Base-by-base conservation (phyloP, 1,140 invertebrate genomes). In the Drosophila tsacasi region DNA sequence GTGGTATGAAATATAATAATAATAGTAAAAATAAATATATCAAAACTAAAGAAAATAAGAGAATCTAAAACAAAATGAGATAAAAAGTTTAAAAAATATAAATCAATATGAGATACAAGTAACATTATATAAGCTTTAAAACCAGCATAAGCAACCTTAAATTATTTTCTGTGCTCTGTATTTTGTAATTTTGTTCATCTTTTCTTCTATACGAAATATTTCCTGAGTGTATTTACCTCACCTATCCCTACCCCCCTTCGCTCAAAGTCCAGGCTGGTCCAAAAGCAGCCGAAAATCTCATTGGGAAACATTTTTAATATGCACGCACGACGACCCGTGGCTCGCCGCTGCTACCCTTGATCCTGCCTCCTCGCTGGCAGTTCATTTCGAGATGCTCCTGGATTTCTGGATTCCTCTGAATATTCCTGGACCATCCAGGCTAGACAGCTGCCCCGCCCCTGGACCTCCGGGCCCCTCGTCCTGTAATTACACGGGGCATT, bases 261-360 rank as follows among this genome's bases (percentile, higher is more conserved):
- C 32, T 1, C 12, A 40, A 40, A 27, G 13, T 15, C 55, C 23
- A 27, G 39, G 12, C 58, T 42, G 40, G 52, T 54, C 71, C 60
- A 66, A 46, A 44, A 52, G 63, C 75, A 77, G 76, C 63, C 25
- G 27, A 78, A 83, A 82, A 71, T 61, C 71, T 74, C 80, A 68
- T 72, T 75, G 50, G 37, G 80, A 83, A 89, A 84, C 78, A 89
- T 90, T 89, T 89, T 89, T 89, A 89, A 90, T 89, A 89, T 89
- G 84, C 85, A 89, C 85, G 85, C 85, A 90, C 79, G 67, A 79
- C 62, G 73, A 71, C 63, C 64, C 74, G 74, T 63, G 78, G 64
- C 63, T 66, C 49, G 68, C 39, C 39, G 17, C 37, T 44, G 5
- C 37, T 44, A 66, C 63, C 49, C 67, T 55, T 35, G 13, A 66